Conservation (phyloP, 2,888 invertebrate species). For the Clepsis dumicolana region DNA sequence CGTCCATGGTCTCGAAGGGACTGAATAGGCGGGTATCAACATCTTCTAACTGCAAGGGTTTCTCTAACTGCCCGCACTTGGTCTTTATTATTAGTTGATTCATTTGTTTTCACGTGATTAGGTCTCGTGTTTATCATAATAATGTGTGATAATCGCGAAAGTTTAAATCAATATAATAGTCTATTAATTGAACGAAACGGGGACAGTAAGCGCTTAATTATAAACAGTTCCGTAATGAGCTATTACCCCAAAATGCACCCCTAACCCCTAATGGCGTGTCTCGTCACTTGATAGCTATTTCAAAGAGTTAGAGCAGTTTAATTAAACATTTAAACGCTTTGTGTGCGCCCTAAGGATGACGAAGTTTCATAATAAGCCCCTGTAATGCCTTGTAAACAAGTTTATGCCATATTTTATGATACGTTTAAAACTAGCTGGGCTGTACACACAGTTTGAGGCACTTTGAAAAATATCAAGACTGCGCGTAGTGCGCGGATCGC, state of each 20-base stretch:
- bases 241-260: constrained; percentile 28
- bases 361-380: constrained; percentile 42
- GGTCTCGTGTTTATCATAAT: too few species aligned
- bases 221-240: constrained; percentile 13
- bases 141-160: too few species aligned
- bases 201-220: not conserved
- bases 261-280: constrained; percentile 36
- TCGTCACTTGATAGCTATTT: constrained; percentile 41
- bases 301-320: constrained; percentile 38
- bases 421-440: constrained; percentile 11
- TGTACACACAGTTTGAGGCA: constrained; percentile 6
- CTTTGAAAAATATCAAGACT: not conserved
- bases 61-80: too few species aligned
- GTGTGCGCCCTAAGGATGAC: constrained; percentile 29
- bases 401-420: constrained; percentile 34
- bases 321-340: constrained; percentile 41
- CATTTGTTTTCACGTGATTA: too few species aligned
- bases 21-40: too few species aligned
- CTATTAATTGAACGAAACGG: not conserved
- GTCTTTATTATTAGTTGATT: too few species aligned
- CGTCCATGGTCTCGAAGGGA: too few species aligned
- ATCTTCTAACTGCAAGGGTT: too few species aligned
- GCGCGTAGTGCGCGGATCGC: not conserved
- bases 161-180: not conserved
- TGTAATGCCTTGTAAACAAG: constrained; percentile 41